phyloP scores from a whole-genome alignment of 2,888 invertebrate genomes.

The Drosophila nigricruria region DNA sequence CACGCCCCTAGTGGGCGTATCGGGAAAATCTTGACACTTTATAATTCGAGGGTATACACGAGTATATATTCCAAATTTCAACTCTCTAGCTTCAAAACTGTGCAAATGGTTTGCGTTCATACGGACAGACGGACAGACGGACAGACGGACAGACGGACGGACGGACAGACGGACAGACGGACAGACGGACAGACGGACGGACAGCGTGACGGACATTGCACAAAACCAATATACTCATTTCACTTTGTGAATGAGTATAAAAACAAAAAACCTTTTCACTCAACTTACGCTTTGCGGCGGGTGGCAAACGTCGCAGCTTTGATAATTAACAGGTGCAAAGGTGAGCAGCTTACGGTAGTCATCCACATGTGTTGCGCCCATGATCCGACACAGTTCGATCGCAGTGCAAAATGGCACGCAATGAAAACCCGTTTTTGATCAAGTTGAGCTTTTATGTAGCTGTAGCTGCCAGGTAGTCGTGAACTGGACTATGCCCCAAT shows the following conservation, averaged over 20 bases:
- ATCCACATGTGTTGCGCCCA: not conserved
- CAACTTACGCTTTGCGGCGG: not conserved
- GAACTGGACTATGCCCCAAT: constrained; percentile 10
- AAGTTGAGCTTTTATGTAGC: constrained; percentile 15
- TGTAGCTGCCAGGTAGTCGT: not conserved
- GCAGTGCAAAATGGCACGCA: constrained; percentile 25
- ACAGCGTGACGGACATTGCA: not conserved
- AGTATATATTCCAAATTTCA: too few species aligned
- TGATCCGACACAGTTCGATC: constrained; percentile 12
- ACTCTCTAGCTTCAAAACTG: too few species aligned
- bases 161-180: too few species aligned
- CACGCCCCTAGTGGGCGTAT: too few species aligned
- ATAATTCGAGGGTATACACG: too few species aligned
- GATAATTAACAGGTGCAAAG: constrained; percentile 48
- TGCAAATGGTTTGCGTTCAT: too few species aligned
- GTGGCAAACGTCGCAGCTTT: constrained; percentile 17
- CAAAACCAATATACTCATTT: not conserved
- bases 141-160: too few species aligned
- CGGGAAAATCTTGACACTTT: too few species aligned
- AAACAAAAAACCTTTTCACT: constrained; percentile 4
- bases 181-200: too few species aligned
- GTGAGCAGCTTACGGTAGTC: constrained; percentile 24
- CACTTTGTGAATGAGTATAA: not conserved
- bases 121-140: too few species aligned
- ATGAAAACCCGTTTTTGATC: constrained; percentile 45